Base-by-base conservation (phyloP, 2,888 invertebrate genomes). In the Cantharis nigra region DNA sequence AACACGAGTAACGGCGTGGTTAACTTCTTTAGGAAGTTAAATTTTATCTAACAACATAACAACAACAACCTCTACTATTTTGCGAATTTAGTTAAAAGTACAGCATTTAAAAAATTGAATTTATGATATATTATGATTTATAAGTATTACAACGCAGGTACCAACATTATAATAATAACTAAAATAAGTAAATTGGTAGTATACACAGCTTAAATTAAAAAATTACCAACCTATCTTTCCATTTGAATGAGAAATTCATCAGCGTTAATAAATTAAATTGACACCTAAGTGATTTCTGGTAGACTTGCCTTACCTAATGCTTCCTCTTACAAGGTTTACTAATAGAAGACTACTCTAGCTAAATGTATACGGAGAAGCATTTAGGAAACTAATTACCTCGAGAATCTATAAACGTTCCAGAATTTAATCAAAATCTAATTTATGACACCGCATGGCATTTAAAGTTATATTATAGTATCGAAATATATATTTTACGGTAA, bases 181-280 rank as follows among this genome's bases (percentile, higher is more conserved):
- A 49, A 49, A n/a, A 49, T 49, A n/a, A 49, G n/a, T 49, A 49
- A n/a, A n/a, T n/a, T n/a, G 49, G n/a, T 2, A 49, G 7, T 5
- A 3, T 13, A 33, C 13, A 7, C 7, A 49, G n/a, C 16, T 9
- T 70, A n/a, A 70, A 33, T 70, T 33, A 63, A 72, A 71, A 74
- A 73, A 63, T 65, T 77, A 80, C 77, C 80, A 79, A 79, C 77
- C 80, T 80, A 77, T 49, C 67, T 75, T 63, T 76, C 80, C 81
- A 80, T 82, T 82, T 78, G 81, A 79, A 72, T 77, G 77, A 74
- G 77, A 81, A 83, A 82, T 81, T 81, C 82, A 80, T 82, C 80
- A 80, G 71, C 76, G 64, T 75, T 83, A 82, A 67, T 67, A 67
- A 67, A 83, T 83, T 81, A 81, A 76, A 82, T 83, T 81, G 81